Evolutionary conservation across 2,113 vertebrate genomes (phyloP), one percentile per base, ranked within the genome.

Genomic region (Verasper variegatus): DNA sequence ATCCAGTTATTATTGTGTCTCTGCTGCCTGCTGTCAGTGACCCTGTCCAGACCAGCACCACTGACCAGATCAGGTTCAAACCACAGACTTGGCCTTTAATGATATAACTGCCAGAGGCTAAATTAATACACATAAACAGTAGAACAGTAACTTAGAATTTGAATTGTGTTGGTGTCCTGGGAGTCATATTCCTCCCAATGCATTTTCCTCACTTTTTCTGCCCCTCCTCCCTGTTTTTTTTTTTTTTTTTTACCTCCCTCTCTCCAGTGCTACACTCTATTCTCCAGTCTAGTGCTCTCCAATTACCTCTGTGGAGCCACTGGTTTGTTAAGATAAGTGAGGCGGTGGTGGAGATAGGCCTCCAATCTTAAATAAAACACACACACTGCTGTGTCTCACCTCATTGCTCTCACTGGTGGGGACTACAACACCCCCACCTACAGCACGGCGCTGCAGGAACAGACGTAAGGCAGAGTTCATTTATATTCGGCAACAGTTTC

Each of bases 261-360:
- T 83, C 68, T 86, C 80, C 68, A 76, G 72, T 64, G 80, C 87
- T 63, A 15, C 83, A 86, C 79, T 85, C 85, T 82, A 83, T 89
- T 90, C 90, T 91, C 89, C 88, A 92, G 89, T 92, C 91, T 91
- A 85, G 81, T 88, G 84, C 90, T 82, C 90, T 91, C 82, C 91
- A 93, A 92, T 91, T 93, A 91, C 91, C 81, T 89, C 78, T 79
- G 83, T 89, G 88, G 82, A 90, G 79, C 80, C 81, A 87, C 84
- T 88, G 88, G 92, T 93, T 92, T 91, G 91, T 90, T 90, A 90
- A 91, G 92, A 93, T 92, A 93, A 93, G 92, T 90, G 86, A 84
- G 84, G 86, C 75, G 18, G 86, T 71, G 42, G 54, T 60, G 66
- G 77, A 89, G 91, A 93, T 91, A 92, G 91, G 80, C 76, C 81